A percentile compares a stretch with the other conserved stretches of the same genome.
Evolutionary conservation across 2,113 vertebrate species (phyloP).

Genomic region (Engystomops pustulosus): DNA sequence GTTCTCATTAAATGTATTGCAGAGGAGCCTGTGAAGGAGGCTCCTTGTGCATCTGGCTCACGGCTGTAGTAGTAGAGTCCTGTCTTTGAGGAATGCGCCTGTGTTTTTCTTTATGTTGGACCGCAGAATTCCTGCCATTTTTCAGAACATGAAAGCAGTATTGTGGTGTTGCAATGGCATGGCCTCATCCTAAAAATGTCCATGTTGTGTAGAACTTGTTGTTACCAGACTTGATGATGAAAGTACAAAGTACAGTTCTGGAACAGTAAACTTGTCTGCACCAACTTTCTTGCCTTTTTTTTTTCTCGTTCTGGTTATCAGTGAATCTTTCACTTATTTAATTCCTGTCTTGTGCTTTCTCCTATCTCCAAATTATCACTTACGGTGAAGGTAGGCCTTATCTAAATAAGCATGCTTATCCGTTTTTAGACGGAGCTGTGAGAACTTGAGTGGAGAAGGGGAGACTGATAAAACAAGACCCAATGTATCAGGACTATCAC

Average conservation of each 20-base stretch:
- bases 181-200: not conserved
- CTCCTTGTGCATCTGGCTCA: not conserved
- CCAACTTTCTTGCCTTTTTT: not conserved
- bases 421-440: not conserved
- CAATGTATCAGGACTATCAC: slow-evolving; percentile 7
- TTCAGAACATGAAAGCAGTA: not conserved
- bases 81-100: not conserved
- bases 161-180: not conserved
- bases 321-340: slow-evolving; percentile 19
- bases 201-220: not conserved
- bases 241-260: not conserved
- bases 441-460: not conserved
- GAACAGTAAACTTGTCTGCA: not conserved
- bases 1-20: not conserved
- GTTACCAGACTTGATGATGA: not conserved
- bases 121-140: not conserved
- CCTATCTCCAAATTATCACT: slow-evolving; percentile 38
- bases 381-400: slow-evolving; percentile 27
- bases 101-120: not conserved
- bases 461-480: slow-evolving; percentile 25
- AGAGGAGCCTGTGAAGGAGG: not conserved
- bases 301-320: not conserved
- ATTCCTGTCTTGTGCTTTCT: slow-evolving; percentile 39
- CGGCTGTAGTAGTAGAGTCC: not conserved
- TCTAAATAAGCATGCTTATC: slow-evolving; percentile 49